Evolutionary conservation across 2,797 vertebrate species (phyloP).

Genomic region (Sternotherus odoratus): DNA sequence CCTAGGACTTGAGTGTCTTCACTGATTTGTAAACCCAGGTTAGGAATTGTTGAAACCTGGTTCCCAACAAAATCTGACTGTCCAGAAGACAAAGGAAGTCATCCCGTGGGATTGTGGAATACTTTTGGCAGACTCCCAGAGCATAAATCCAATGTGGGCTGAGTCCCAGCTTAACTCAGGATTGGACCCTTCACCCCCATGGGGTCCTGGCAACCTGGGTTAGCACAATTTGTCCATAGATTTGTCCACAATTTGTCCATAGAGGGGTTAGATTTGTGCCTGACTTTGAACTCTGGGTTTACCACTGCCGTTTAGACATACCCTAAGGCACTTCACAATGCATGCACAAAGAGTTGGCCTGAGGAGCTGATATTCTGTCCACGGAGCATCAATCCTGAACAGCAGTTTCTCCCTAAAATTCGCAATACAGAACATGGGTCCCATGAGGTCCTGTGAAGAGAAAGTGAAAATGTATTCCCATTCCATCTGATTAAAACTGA

Average conservation of each 20-base stretch:
- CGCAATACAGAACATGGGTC: not conserved
- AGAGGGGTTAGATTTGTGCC: not conserved
- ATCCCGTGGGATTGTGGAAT: not conserved
- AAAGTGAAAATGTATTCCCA: accelerated
- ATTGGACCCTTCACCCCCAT: not conserved
- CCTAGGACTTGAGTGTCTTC: not conserved
- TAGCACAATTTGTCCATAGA: not conserved
- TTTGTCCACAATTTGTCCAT: not conserved
- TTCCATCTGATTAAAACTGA: not conserved
- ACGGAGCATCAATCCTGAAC: not conserved
- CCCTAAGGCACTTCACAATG: not conserved
- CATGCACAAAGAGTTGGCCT: accelerated
- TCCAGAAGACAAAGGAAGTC: not conserved
- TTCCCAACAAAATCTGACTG: not conserved
- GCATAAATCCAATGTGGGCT: not conserved
- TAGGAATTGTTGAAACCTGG: too few species aligned
- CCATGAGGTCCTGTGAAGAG: constrained; percentile 10
- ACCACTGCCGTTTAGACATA: not conserved
- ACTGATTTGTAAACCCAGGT: not conserved
- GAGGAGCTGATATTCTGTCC: accelerated
- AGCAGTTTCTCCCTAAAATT: not conserved
- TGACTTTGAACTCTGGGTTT: not conserved
- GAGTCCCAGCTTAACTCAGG: not conserved
- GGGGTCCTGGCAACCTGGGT: not conserved
- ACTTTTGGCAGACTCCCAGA: not conserved